Evolutionary conservation across 1,140 invertebrate species (phyloP).

Genomic region (Sesamia nonagrioides): DNA sequence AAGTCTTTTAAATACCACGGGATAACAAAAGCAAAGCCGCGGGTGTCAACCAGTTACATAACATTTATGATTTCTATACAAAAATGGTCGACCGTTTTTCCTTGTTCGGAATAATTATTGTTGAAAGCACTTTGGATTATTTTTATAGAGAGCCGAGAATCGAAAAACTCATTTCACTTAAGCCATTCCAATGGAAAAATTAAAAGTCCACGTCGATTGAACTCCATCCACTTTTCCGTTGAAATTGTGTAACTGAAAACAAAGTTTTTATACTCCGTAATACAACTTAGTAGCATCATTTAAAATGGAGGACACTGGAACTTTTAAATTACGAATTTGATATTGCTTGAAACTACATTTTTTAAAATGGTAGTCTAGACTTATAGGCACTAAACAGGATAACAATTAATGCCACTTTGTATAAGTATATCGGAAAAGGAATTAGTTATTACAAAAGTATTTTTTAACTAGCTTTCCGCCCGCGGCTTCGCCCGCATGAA

Average conservation of each 20-base stretch:
- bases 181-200: conserved; percentile 22
- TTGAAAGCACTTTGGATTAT: conserved; percentile 20
- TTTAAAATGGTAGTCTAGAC: conserved; percentile 9
- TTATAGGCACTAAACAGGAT: not conserved
- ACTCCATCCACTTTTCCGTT: conserved; percentile 7
- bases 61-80: no score
- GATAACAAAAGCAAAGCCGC: no score
- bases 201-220: conserved; percentile 16
- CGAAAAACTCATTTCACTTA: conserved; percentile 9
- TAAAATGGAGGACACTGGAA: conserved; percentile 14
- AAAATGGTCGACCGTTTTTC: not conserved
- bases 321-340: conserved; percentile 34
- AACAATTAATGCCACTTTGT: conserved; percentile 15
- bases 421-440: not conserved
- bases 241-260: conserved; percentile 19
- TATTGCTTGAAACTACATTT: conserved; percentile 32
- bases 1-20: no score
- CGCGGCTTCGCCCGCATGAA: no score
- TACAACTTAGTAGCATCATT: conserved; percentile 1
- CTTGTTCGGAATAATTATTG: conserved; percentile 17
- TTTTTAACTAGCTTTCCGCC: no score
- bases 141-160: conserved; percentile 13
- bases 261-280: not conserved
- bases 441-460: not conserved
- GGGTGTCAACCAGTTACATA: no score